Evolutionary conservation across 2,888 invertebrate species (phyloP).

Genomic region (Spodoptera littoralis): DNA sequence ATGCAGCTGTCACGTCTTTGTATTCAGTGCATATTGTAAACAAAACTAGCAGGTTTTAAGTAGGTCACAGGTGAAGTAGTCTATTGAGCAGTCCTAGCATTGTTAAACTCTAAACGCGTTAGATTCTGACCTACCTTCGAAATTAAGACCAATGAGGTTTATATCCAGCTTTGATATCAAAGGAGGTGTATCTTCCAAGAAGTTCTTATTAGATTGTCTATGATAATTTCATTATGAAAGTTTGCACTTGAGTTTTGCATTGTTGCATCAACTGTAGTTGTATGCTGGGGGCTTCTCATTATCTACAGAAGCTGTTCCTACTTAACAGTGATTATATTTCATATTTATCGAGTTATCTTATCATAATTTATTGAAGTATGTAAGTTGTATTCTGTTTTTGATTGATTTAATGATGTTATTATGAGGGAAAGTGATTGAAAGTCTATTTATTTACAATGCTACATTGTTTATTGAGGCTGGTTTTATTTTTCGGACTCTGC

Average conservation of each 20-base stretch:
- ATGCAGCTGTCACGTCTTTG: slow-evolving; percentile 7
- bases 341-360: slow-evolving; percentile 15
- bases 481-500: too few relatives aligned
- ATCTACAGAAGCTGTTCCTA: not conserved
- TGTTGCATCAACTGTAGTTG: slow-evolving; percentile 16
- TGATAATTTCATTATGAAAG: slow-evolving; percentile 43
- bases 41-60: slow-evolving; percentile 35
- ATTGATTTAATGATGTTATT: not conserved
- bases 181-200: slow-evolving; percentile 9
- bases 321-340: too few relatives aligned
- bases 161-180: slow-evolving; percentile 2
- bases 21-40: slow-evolving; percentile 16
- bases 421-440: slow-evolving; percentile 16
- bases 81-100: slow-evolving; percentile 4
- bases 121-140: not conserved
- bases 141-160: not conserved
- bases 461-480: too few relatives aligned
- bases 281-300: slow-evolving; percentile 2
- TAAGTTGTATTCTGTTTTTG: slow-evolving; percentile 6
- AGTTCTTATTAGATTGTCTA: slow-evolving; percentile 2
- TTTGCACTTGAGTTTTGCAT: slow-evolving; percentile 13
- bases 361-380: slow-evolving; percentile 2
- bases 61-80: slow-evolving; percentile 42
- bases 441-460: not conserved
- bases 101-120: slow-evolving; percentile 10